Evolutionary conservation across 2,113 vertebrate genomes (phyloP), one percentile per base, ranked within the genome.

Genomic region (Planiliza haematocheilus): DNA sequence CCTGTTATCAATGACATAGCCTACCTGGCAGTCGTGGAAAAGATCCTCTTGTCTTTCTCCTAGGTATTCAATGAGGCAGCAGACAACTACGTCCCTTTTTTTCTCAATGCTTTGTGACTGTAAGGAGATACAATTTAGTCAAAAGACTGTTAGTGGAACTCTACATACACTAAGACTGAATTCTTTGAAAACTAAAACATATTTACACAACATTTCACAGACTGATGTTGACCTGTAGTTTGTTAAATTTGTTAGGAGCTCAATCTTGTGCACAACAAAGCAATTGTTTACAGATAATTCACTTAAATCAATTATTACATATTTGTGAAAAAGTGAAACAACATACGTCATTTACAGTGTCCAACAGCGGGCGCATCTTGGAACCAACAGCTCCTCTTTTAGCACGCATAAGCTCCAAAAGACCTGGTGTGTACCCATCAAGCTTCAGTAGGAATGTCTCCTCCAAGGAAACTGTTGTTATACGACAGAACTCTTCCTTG

Each of bases 361-460:
- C 36, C n/a, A 58, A 12, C 7, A 58, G 56, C 20, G 56, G 56
- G 10, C 11, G 12, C 7, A 43, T 60, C 57, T 16, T 60, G 12
- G 20, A 43, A 43, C 39, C 57, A 16, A 20, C 20, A 43, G 13
- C 13, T 24, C 56, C 56, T 20, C 37, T 38, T 59, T 59, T 59
- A 10, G 17, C 56, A 59, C 7, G 37, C 56, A 59, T 41, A 10
- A 59, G 38, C 38, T 21, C n/a, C 17, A 58, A 7, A 42, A 59
- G 17, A 21, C 17, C 2, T 60, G 57, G 57, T n/a, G 57, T 67
- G 51, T 55, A 67, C 64, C 10, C 51, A 57, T 69, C 65, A 57
- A 46, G 52, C 12, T 69, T 69, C 41, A 43, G 50, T 51, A 68
- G 43, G 21, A 55, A 68, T 9, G 51, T 68, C 16, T 68, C 64